Evolutionary conservation across 2,113 vertebrate genomes (phyloP).

Genomic region (Proteles cristata): DNA sequence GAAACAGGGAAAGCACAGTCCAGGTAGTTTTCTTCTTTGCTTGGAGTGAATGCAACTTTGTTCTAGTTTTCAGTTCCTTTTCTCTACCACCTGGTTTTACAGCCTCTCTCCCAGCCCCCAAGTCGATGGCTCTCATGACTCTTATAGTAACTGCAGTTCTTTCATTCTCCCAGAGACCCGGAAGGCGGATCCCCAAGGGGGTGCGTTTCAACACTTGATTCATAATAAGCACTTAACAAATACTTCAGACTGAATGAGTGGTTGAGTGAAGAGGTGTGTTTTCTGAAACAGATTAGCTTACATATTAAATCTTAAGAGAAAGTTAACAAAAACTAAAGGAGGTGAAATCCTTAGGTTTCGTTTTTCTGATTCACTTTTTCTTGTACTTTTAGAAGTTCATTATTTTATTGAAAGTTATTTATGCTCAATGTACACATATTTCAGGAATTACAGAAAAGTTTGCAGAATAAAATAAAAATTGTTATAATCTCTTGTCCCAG

Average conservation of each 20-base stretch:
- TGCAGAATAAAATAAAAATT: not conserved
- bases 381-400: not conserved
- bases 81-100: not conserved
- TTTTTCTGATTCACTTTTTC: conserved; percentile 39
- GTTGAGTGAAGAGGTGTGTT: not conserved
- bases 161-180: not conserved
- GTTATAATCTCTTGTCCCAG: not conserved
- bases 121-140: not conserved
- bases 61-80: not conserved
- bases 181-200: not conserved
- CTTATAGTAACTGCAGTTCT: not conserved
- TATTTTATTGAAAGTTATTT: conserved; percentile 16
- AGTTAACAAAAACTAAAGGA: not conserved
- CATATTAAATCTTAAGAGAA: not conserved
- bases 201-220: not conserved
- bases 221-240: not conserved
- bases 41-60: not conserved
- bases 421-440: not conserved
- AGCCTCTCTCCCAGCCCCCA: not conserved
- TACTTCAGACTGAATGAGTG: not conserved
- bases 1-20: not conserved
- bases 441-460: not conserved
- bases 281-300: not conserved
- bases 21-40: not conserved
- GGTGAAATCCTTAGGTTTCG: not conserved